Percentiles rank a stretch among this genome's conserved stretches.
Evolutionary conservation across 2,797 vertebrate species (phyloP).

Genomic region (Xyrichtys novacula): DNA sequence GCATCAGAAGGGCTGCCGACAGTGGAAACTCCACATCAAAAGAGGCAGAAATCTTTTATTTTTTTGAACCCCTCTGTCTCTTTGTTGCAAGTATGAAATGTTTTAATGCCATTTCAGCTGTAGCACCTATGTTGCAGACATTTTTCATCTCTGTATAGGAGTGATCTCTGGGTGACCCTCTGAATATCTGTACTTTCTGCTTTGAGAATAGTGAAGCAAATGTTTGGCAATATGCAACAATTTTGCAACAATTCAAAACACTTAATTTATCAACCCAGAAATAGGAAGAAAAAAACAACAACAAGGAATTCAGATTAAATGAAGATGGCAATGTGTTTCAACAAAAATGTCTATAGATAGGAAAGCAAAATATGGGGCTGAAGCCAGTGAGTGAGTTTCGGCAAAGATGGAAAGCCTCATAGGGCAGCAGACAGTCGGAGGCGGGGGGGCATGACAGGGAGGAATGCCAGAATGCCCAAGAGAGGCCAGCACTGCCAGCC

Average conservation of each 20-base stretch:
- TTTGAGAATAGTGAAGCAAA: not conserved
- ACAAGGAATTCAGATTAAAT: not conserved
- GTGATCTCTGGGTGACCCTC: not conserved
- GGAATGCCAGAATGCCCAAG: conserved; percentile 94
- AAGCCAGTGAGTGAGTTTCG: conserved; percentile 51
- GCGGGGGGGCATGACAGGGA: conserved; percentile 67
- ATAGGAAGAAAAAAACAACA: conserved; percentile 1
- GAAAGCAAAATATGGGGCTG: conserved; percentile 49
- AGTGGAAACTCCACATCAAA: conserved; percentile 24
- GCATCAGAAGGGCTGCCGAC: conserved; percentile 40
- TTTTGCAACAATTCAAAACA: not conserved
- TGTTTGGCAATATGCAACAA: not conserved
- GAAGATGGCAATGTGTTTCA: conserved; percentile 20
- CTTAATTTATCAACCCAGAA: not conserved
- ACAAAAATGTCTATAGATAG: conserved; percentile 37
- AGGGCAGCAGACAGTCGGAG: conserved; percentile 78
- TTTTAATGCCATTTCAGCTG: not conserved
- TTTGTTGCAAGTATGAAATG: conserved; percentile 4
- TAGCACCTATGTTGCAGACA: not conserved
- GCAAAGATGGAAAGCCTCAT: conserved; percentile 70
- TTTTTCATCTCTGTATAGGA: not conserved
- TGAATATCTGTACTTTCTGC: too few species aligned
- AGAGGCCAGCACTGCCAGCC: conserved; percentile 88
- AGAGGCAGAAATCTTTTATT: conserved; percentile 34
- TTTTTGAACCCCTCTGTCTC: conserved; percentile 3